Evolutionary conservation across 2,888 invertebrate species (phyloP).

Genomic region (Parascotia fuliginaria): DNA sequence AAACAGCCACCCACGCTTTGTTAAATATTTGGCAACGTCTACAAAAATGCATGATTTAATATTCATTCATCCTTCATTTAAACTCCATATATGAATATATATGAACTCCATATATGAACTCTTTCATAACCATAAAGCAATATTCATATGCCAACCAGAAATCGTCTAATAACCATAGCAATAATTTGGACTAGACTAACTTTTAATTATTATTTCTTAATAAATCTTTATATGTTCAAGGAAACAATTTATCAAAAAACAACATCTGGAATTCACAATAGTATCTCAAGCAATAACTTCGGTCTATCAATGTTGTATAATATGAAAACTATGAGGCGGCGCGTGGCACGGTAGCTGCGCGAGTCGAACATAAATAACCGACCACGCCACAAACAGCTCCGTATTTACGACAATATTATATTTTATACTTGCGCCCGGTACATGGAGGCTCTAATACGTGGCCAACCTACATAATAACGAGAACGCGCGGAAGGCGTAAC

Average conservation of each 20-base stretch:
- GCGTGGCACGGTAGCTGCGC: constrained; percentile 78
- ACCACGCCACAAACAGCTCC: constrained; percentile 70
- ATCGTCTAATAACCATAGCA: neutral
- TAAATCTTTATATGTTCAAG: neutral
- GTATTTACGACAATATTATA: constrained; percentile 81
- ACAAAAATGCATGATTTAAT: constrained; percentile 23
- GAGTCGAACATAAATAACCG: constrained; percentile 72
- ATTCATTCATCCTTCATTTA: constrained; percentile 15
- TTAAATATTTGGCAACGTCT: constrained; percentile 32
- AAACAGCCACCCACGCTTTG: constrained; percentile 33
- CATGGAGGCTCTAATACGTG: constrained; percentile 80
- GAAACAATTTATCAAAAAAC: neutral
- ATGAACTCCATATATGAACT: constrained; percentile 2
- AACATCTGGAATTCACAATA: neutral
- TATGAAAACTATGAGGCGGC: constrained; percentile 56
- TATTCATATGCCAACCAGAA: neutral
- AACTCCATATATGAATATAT: constrained; percentile 14
- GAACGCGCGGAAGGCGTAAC: constrained; percentile 85
- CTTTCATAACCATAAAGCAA: constrained; percentile 18
- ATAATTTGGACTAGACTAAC: neutral
- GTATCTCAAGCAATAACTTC: neutral
- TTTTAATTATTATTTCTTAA: neutral
- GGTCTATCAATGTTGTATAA: constrained; percentile 32
- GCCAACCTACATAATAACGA: constrained; percentile 83
- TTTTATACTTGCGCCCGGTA: constrained; percentile 77